phyloP scores from a whole-genome alignment of 1,140 invertebrate species.

The Drosophila sturtevanti region DNA sequence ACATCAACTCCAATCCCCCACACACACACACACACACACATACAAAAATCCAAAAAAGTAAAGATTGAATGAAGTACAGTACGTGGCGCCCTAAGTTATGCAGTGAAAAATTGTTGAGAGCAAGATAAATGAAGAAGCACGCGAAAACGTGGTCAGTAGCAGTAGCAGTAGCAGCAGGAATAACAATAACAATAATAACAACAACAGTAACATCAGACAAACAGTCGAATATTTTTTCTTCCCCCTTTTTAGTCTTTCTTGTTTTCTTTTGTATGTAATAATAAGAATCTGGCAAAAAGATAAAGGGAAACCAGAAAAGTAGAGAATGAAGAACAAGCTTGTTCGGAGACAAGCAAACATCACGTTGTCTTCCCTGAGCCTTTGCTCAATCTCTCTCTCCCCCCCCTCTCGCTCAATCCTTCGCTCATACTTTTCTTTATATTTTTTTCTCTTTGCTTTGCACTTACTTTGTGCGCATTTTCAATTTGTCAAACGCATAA shows the following conservation, averaged over 20 bases:
- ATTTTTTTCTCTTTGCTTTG: constrained; percentile 30
- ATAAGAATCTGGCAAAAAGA: constrained; percentile 33
- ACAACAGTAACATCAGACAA: too few relatives aligned
- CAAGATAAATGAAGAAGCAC: constrained; percentile 61
- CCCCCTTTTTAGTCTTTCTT: neutral
- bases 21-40: neutral
- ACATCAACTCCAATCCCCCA: too few relatives aligned
- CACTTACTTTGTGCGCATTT: constrained; percentile 66
- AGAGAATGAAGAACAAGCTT: constrained; percentile 17
- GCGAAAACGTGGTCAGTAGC: constrained; percentile 45
- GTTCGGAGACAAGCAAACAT: constrained; percentile 49
- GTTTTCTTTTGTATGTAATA: constrained; percentile 11
- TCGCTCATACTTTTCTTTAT: neutral
- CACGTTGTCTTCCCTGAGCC: constrained; percentile 29
- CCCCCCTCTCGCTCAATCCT: neutral
- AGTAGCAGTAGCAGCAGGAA: constrained; percentile 27
- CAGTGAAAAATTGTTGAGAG: constrained; percentile 68
- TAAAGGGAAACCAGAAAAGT: constrained; percentile 27
- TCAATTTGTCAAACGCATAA: constrained; percentile 77
- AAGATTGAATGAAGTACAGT: constrained; percentile 16
- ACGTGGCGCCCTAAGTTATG: constrained; percentile 69
- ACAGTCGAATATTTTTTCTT: neutral
- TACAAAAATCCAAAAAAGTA: neutral
- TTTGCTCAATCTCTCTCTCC: constrained; percentile 9
- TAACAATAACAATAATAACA: neutral